Evolutionary conservation across 2,888 invertebrate genomes (phyloP).

Genomic region (Exocentrus adspersus): DNA sequence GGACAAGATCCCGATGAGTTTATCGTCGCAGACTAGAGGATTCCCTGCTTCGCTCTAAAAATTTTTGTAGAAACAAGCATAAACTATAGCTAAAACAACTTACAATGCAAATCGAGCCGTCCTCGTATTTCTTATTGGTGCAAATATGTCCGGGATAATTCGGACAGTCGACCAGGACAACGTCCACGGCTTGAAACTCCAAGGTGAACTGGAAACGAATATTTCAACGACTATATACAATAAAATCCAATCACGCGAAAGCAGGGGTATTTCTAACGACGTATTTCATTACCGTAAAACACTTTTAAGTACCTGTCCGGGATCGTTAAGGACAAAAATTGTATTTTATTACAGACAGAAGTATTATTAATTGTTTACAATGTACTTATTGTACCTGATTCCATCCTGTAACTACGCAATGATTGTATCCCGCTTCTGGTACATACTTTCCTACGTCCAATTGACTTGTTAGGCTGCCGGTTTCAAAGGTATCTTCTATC

Average conservation of each 20-base stretch:
- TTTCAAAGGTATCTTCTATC: slow-evolving; percentile 18
- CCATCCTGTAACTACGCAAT: slow-evolving; percentile 35
- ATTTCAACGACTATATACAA: no score
- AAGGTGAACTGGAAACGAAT: background rate
- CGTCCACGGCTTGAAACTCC: background rate
- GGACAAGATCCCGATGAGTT: slow-evolving; percentile 31
- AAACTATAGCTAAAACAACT: no score
- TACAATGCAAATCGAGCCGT: background rate
- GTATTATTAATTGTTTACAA: no score
- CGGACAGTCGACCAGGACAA: background rate
- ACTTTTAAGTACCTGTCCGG: no score
- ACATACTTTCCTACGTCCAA: slow-evolving; percentile 14
- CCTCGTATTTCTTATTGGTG: background rate
- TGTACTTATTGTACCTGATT: slow-evolving; percentile 27
- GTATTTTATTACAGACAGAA: no score
- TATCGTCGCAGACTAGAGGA: slow-evolving; percentile 34
- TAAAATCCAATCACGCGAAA: no score
- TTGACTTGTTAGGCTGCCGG: slow-evolving; percentile 5
- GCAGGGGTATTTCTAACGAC: no score
- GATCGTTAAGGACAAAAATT: no score
- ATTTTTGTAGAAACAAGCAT: no score
- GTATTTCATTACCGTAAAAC: no score
- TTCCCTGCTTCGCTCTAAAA: slow-evolving; percentile 31
- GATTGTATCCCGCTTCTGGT: background rate
- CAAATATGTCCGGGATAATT: background rate